Conservation (phyloP, 2,888 invertebrate genomes). For the Peribatodes rhomboidaria region DNA sequence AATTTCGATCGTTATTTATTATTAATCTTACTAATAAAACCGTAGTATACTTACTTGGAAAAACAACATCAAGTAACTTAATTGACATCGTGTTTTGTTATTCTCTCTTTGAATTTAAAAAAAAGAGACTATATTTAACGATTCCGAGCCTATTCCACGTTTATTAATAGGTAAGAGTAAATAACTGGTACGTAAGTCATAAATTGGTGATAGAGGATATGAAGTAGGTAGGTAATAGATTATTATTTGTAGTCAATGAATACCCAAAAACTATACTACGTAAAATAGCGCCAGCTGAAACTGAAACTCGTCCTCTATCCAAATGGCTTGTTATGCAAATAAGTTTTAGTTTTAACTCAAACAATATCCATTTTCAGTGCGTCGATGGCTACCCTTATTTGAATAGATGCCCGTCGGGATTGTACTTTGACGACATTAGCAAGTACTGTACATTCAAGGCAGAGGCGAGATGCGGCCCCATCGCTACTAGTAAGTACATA, state of each 20-base stretch:
- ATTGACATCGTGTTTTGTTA: too few species aligned
- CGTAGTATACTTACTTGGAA: too few species aligned
- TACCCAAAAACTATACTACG: slow-evolving; percentile 23
- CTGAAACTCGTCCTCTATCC: slow-evolving; percentile 15
- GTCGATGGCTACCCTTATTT: slow-evolving; percentile 95
- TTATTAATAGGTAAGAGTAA: not conserved
- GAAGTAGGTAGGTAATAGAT: slow-evolving; percentile 9
- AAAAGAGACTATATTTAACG: too few species aligned
- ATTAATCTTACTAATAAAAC: too few species aligned
- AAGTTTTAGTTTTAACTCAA: slow-evolving; percentile 35
- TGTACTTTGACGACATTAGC: slow-evolving; percentile 96
- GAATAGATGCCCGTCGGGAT: slow-evolving; percentile 95
- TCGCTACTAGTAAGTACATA: slow-evolving; percentile 92
- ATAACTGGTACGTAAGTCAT: not conserved
- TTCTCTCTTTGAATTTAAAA: too few species aligned
- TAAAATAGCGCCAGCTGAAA: slow-evolving; percentile 27
- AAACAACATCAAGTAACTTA: too few species aligned
- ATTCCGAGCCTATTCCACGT: too few species aligned
- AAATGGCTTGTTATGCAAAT: slow-evolving; percentile 35
- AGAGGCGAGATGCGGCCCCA: slow-evolving; percentile 96
- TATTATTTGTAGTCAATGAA: slow-evolving; percentile 22
- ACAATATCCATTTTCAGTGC: slow-evolving; percentile 87
- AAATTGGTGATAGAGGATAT: not conserved
- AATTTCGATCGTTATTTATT: too few species aligned
- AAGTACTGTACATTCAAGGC: slow-evolving; percentile 96